Base-by-base conservation (phyloP, 2,888 invertebrate genomes). In the Achlya flavicornis region DNA sequence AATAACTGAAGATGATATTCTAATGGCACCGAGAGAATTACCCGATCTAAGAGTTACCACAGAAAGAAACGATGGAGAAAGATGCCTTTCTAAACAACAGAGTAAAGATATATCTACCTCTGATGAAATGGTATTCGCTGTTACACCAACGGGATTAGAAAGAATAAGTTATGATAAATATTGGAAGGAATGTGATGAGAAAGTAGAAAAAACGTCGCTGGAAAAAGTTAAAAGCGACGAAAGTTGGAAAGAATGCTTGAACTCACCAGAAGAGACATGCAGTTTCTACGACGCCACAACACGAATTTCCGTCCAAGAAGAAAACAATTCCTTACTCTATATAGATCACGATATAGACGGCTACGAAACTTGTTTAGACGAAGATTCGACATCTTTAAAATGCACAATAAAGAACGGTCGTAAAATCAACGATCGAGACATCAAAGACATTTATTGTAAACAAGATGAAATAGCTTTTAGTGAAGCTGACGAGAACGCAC, bases 321-420 rank as follows among this genome's bases (percentile, higher is more conserved):
- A 91, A 66, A 89, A 85, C 62, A 90, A 83, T 77, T 86, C 88
- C 12, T 74, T 94, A 62, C 75, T 94, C 57, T 94, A 85, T 70
- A 94, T 94, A 66, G 94, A 94, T 79, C 94, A 94, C 70, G 94
- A 94, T 74, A 85, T 93, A 70, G 94, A 94, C 64, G 95, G 94
- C 64, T 95, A 95, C 83, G 95, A 95, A 85, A 95, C 95, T 5
- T 95, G 95, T 81, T 83, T 95, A 65, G 95, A 95, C 69, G 95
- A 95, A 65, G 95, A 95, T 64, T 92, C 95, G 46, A 46, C 46
- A 58, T 89, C 93, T 53, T 89, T 82, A 61, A 90, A 87, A 80
- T 86, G 83, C 76, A 70, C 87, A 76, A 91, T 41, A 41, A 41
- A 87, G 84, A 89, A 84, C 79, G 84, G 75, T 76, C 89, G 85